A percentile compares a stretch with the other conserved stretches of the same genome.
Evolutionary conservation across 2,113 vertebrate genomes (phyloP).

Genomic region (Ictalurus furcatus): DNA sequence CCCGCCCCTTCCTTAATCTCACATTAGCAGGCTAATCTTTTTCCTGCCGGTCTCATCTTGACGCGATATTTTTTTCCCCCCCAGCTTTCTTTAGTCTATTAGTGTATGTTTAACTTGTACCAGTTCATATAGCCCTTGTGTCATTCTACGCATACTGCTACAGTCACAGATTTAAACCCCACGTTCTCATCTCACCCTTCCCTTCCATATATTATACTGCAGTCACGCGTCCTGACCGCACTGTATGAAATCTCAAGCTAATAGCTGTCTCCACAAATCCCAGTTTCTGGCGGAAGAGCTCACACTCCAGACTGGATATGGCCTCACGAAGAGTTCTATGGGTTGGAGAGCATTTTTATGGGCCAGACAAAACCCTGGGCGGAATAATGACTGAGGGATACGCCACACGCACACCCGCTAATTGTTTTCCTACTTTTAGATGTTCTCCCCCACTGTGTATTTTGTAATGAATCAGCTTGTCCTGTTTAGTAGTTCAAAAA

Average conservation of each 20-base stretch:
- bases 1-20: background rate
- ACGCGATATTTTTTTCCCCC: too few relatives aligned
- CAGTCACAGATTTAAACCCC: background rate
- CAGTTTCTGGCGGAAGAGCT: background rate
- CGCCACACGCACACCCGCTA: background rate
- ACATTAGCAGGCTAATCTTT: background rate
- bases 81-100: too few relatives aligned
- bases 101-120: too few relatives aligned
- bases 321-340: background rate
- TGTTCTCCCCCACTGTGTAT: background rate
- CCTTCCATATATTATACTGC: background rate
- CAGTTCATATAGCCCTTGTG: background rate
- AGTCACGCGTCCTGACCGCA: background rate
- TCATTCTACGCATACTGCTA: background rate
- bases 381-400: background rate
- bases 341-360: background rate
- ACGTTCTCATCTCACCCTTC: background rate
- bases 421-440: slow-evolving; percentile 24
- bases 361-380: background rate
- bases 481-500: background rate
- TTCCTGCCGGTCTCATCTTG: background rate
- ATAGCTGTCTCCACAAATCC: slow-evolving; percentile 6
- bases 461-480: slow-evolving; percentile 2
- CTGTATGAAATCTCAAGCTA: background rate
- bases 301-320: background rate